Conservation (phyloP, 2,888 invertebrate genomes). For the Daptonema setosum region DNA sequence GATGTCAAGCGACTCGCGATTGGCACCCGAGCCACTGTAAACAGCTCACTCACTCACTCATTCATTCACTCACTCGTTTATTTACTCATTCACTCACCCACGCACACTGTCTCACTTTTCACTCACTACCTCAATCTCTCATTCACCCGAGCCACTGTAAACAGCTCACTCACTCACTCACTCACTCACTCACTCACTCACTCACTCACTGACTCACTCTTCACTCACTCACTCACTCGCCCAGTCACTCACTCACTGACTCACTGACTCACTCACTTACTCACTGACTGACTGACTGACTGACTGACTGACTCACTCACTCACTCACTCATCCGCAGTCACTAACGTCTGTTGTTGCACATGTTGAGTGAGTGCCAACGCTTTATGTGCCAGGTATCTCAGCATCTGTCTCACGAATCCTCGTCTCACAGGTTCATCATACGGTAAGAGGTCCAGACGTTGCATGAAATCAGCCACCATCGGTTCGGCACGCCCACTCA, state of each 20-base stretch:
- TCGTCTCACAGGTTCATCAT: neutral
- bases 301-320: neutral
- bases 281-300: neutral
- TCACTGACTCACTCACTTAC: neutral
- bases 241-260: neutral
- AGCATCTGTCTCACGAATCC: neutral
- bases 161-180: neutral
- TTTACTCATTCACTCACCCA: neutral
- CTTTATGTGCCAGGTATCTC: neutral
- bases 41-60: neutral
- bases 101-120: neutral
- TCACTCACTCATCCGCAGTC: neutral
- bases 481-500: neutral
- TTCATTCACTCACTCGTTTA: neutral
- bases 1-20: neutral
- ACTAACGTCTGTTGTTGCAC: neutral
- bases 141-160: neutral
- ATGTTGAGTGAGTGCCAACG: neutral
- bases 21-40: neutral
- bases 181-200: neutral
- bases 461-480: neutral
- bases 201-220: too few species aligned
- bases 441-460: neutral
- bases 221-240: too few species aligned
- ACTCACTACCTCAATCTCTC: neutral